These are phyloP conservation scores for Triplophysa bombifrons DNA, from an alignment of 2,797 vertebrate species.

Conservation along the genomic window DNA sequence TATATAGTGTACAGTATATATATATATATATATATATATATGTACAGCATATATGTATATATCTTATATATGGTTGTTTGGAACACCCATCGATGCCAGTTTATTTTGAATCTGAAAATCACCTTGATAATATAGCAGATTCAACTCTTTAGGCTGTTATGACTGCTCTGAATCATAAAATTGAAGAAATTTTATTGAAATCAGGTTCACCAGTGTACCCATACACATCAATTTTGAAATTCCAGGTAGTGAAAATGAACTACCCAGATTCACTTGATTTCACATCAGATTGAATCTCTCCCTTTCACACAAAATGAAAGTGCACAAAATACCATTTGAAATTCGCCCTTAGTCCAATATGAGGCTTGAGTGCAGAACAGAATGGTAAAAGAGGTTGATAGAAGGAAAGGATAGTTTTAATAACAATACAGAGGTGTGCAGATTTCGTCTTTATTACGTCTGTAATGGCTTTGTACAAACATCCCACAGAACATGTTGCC, in stretches of 20 bases:
- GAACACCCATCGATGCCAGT: neutral
- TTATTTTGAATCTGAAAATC: neutral
- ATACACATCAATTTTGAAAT: no score
- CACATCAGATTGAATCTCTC: no score
- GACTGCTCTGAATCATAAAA: neutral
- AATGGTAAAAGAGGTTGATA: constrained; percentile 5
- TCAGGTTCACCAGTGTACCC: no score
- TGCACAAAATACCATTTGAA: neutral
- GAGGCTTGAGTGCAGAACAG: neutral
- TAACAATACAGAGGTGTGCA: constrained; percentile 8
- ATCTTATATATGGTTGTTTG: neutral
- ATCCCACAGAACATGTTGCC: constrained; percentile 3
- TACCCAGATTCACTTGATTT: no score
- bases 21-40: no score
- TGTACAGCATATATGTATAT: no score
- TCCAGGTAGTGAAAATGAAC: no score
- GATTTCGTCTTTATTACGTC: constrained; percentile 34
- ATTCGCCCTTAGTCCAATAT: neutral
- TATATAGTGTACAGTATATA: no score
- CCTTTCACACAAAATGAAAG: neutral
- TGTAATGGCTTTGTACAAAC: constrained; percentile 12
- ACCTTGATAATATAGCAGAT: neutral
- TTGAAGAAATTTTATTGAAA: neutral
- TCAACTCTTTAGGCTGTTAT: neutral
- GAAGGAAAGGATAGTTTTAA: neutral